These are phyloP conservation scores for human (Homo sapiens) DNA, from an alignment of 2,113 vertebrate genomes.

Conservation along the genomic window DNA sequence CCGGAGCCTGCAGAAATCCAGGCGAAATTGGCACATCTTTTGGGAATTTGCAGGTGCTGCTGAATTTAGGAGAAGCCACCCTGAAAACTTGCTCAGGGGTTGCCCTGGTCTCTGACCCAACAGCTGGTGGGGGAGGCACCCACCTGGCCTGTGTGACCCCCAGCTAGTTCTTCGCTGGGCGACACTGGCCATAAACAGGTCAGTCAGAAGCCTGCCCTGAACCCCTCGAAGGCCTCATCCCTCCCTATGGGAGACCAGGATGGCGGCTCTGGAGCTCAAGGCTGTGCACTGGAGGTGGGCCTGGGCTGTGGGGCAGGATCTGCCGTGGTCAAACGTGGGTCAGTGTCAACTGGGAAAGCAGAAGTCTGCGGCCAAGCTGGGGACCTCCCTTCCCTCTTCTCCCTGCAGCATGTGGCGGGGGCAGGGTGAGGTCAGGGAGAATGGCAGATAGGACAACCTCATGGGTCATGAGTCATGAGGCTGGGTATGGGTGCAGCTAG, in stretches of 20 bases:
- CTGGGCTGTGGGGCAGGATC: fast-evolving
- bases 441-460: fast-evolving
- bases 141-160: background rate
- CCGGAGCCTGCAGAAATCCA: fast-evolving
- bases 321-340: fast-evolving
- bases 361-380: background rate
- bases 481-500: fast-evolving
- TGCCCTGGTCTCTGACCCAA: background rate
- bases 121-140: background rate
- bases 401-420: fast-evolving
- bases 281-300: fast-evolving
- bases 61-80: fast-evolving
- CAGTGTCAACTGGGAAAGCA: fast-evolving
- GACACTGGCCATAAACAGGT: fast-evolving
- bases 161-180: background rate
- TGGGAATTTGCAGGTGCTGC: fast-evolving
- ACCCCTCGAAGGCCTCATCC: fast-evolving
- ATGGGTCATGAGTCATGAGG: too few species aligned
- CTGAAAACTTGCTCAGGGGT: fast-evolving
- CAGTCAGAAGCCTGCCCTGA: background rate
- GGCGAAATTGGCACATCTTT: background rate
- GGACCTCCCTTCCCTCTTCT: background rate
- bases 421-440: background rate
- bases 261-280: background rate
- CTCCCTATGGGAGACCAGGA: fast-evolving